These are phyloP conservation scores for Gallinago nigripennis DNA, from an alignment of 2,797 vertebrate species.

Conservation along the genomic window DNA sequence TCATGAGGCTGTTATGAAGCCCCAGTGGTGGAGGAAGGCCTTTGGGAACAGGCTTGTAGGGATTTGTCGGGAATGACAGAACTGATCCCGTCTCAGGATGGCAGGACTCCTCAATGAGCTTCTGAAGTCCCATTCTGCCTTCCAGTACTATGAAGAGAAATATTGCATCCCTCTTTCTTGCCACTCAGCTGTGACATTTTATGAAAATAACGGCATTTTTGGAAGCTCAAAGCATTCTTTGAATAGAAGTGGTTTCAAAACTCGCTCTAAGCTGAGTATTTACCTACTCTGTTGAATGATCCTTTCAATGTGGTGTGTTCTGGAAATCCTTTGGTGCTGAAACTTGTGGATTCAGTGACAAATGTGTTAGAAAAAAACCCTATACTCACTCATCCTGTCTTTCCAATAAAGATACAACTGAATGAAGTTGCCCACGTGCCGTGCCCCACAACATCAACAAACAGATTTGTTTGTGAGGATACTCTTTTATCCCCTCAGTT, in stretches of 20 bases:
- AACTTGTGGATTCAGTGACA: neutral
- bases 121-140: neutral
- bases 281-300: neutral
- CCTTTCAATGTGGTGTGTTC: neutral
- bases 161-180: neutral
- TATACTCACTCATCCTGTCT: neutral
- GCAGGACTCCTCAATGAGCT: neutral
- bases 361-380: neutral
- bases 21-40: neutral
- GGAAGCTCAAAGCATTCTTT: conserved; percentile 31
- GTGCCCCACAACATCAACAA: neutral
- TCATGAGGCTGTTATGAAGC: neutral
- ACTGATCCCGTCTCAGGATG: neutral
- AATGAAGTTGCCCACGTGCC: neutral
- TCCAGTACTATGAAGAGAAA: neutral
- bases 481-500: neutral
- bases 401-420: neutral
- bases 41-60: neutral
- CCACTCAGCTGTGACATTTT: neutral
- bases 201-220: neutral
- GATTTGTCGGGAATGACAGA: neutral
- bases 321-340: neutral
- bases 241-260: conserved; percentile 30
- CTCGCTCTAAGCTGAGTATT: neutral
- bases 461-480: neutral